These are phyloP conservation scores for Myotis yumanensis DNA, from an alignment of 2,113 vertebrate species.

Conservation along the genomic window DNA sequence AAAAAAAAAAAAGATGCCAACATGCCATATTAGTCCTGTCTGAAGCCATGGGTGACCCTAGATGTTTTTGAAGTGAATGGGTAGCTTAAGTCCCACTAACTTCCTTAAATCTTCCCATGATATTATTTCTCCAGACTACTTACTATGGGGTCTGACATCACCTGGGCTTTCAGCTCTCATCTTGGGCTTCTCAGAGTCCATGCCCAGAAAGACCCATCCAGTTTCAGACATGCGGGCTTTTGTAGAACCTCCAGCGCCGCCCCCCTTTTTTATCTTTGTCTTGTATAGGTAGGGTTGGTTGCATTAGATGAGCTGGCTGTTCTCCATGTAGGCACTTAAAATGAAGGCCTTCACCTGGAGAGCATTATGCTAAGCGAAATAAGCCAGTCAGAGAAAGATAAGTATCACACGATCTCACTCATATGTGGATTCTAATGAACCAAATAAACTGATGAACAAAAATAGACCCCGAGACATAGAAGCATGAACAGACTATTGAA, in stretches of 20 bases:
- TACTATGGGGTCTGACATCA: slow-evolving; percentile 3
- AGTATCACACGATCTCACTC: no score
- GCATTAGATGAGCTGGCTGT: not conserved
- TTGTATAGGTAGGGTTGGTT: not conserved
- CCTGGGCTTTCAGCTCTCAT: slow-evolving; percentile 37
- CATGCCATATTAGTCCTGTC: slow-evolving; percentile 14
- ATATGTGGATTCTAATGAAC: no score
- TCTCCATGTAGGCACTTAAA: not conserved
- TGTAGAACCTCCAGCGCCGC: not conserved
- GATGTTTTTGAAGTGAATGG: not conserved
- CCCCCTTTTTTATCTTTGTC: not conserved
- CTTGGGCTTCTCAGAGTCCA: not conserved
- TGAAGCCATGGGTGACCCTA: not conserved
- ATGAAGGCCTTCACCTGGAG: not conserved
- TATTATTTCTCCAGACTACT: slow-evolving; percentile 5
- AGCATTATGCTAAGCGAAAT: no score
- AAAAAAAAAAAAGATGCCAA: not conserved
- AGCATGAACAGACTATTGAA: no score
- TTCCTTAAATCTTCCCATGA: not conserved
- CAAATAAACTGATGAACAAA: no score
- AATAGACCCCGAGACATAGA: no score
- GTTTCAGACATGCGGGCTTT: slow-evolving; percentile 26
- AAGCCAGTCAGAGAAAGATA: no score
- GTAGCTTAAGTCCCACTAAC: not conserved
- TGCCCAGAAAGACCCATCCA: not conserved